These are phyloP conservation scores for Sitta carolinensis DNA, from an alignment of 2,797 vertebrate genomes.

Conservation along the genomic window DNA sequence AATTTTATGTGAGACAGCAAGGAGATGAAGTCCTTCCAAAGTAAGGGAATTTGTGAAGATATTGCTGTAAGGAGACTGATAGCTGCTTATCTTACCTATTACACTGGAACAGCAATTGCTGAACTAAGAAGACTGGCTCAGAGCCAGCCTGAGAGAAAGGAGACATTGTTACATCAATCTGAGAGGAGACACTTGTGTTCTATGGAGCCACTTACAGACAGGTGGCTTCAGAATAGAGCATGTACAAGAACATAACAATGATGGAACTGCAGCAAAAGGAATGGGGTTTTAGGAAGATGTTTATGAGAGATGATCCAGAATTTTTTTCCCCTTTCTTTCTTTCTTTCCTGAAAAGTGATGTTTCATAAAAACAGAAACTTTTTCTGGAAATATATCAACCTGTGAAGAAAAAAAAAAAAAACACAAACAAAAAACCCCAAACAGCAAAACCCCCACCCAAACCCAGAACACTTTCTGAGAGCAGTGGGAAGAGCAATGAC, in stretches of 20 bases:
- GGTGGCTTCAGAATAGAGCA: not conserved
- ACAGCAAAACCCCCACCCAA: not conserved
- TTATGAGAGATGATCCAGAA: not conserved
- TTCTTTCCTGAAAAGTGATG: not conserved
- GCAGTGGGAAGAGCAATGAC: not conserved
- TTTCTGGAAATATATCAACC: not conserved
- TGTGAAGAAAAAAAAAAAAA: not conserved
- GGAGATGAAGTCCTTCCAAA: conserved; percentile 1
- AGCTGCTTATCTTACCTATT: not conserved
- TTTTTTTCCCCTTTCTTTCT: not conserved
- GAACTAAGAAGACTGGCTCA: not conserved
- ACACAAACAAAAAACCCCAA: not conserved
- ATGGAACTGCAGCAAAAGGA: not conserved
- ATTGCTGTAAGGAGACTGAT: not conserved
- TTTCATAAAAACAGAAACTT: not conserved
- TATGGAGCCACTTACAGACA: not conserved
- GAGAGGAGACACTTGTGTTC: not conserved
- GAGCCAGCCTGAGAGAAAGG: not conserved
- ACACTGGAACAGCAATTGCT: not conserved
- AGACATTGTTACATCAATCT: not conserved
- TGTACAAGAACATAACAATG: not conserved
- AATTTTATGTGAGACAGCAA: not conserved
- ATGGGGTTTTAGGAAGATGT: not conserved
- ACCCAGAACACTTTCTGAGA: not conserved
- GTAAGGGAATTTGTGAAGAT: not conserved